Base-by-base conservation (phyloP, 2,888 invertebrate species). In the Himalopsyche kuldschensis region DNA sequence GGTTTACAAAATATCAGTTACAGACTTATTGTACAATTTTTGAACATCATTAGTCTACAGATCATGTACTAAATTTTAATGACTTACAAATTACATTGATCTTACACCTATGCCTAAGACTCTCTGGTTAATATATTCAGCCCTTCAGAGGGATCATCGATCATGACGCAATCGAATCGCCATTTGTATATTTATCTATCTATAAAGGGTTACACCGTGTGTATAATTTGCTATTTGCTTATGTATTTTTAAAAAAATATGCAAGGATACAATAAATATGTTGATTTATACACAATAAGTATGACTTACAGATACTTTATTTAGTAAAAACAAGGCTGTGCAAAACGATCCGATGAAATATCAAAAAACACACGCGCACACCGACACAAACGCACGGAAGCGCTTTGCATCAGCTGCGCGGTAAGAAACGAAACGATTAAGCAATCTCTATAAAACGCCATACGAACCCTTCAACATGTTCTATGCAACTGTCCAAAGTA, bases 111-210 rank as follows among this genome's bases (percentile, higher is more conserved):
- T 69, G 69, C 11, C 78, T 79, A 79, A 82, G 35, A 79, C 31
- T 82, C 63, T 41, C 75, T 75, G 15, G 48, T 82, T 75, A 46
- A 55, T 55, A 55, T 55, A 55, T 55, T 55, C 55, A 6, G 55
- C 55, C 55, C 55, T 55, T 55, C 55, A 41, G 55, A 20, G 55
- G 24, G 48, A 20, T 8, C 55, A 20, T 55, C 55, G 24, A n/a
- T 55, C 55, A 20, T 55, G 75, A 75, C 75, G 17, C 32, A 75
- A 75, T 75, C 31, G 27, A 75, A n/a, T 81, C 32, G 41, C 77
- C 75, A 77, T 80, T 83, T 83, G 83, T 83, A 83, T 75, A 83
- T 75, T 83, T 83, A 80, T 80, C 83, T 83, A 83, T 80, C 83
- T 83, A 83, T 55, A 80, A 77, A 79, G 80, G 31, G 76, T 75